Base-by-base conservation (phyloP, 2,888 invertebrate genomes). In the Tachystola acroxantha region DNA sequence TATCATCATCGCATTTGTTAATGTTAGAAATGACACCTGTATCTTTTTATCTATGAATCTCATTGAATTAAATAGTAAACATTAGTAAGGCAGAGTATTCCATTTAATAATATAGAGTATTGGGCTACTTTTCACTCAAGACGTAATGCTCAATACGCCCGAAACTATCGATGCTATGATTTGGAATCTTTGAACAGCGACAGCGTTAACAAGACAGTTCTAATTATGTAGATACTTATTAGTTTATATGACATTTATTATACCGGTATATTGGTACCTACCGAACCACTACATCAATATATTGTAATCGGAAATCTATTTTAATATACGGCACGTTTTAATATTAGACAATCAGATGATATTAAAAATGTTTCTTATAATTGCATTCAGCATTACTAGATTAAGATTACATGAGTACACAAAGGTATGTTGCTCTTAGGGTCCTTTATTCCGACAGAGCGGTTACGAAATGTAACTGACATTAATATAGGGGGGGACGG, bases 121-220 rank as follows among this genome's bases (percentile, higher is more conserved):
- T 20, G 32, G 11, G 20, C 20, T 32, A 32, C 32, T 14, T 2
- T 19, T 22, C 20, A 12, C 20, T 22, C 20, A 10, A 7, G 20
- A 14, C 19, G 11, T 32, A 32, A n/a, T 9, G 10, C 13, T 14
- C 20, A 20, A 27, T 12, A 13, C 25, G 30, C 11, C 16, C 36
- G 24, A 16, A 26, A 32, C 38, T 36, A 25, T 39, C 33, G 42
- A 55, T 63, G 58, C 66, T 66, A 54, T 61, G 64, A 43, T 57
- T 59, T 57, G 54, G 59, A 64, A 56, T 43, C 43, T 47, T 46
- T 44, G 13, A 46, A 48, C 50, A 59, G 64, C 56, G 57, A 66
- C 53, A 61, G 52, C 47, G 34, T 44, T 52, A 50, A 50, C 45
- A 43, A 49, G 48, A 53, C 38, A 50, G 37, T 40, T 40, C 47